Evolutionary conservation across 2,888 invertebrate species (phyloP).

Genomic region (Pristionchus exspectatus): DNA sequence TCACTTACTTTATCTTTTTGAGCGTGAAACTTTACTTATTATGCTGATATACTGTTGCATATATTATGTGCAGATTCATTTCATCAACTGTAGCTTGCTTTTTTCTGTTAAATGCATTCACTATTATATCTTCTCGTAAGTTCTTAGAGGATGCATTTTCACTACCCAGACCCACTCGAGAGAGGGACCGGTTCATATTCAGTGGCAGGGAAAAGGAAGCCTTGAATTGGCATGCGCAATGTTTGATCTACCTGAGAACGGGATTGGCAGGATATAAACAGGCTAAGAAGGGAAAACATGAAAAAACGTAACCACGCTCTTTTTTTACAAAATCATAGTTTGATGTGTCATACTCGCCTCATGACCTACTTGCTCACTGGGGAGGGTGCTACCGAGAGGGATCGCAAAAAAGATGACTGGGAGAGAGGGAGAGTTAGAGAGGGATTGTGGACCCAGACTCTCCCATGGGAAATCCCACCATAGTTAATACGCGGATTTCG

Average conservation of each 20-base stretch:
- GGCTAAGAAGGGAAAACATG: neutral
- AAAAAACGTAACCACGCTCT: neutral
- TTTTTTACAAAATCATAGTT: neutral
- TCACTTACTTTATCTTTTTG: no score
- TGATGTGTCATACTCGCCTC: slow-evolving; percentile 9
- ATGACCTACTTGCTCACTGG: slow-evolving; percentile 21
- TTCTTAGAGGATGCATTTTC: neutral
- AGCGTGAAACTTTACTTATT: neutral
- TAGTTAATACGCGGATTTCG: slow-evolving; percentile 27
- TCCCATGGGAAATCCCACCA: neutral
- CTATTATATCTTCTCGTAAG: neutral
- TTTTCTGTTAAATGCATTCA: neutral
- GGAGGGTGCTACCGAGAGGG: neutral
- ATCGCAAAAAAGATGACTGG: slow-evolving; percentile 40
- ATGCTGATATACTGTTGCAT: neutral
- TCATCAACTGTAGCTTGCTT: no score
- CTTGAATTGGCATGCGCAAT: slow-evolving; percentile 8
- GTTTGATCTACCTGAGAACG: slow-evolving; percentile 24
- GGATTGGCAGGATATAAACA: slow-evolving; percentile 18
- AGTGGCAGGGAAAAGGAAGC: slow-evolving; percentile 32
- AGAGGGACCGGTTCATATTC: neutral
- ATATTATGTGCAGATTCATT: no score
- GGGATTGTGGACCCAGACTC: neutral
- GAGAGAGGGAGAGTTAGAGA: neutral
- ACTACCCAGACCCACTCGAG: neutral